A percentile compares a stretch with the other conserved stretches of the same genome.
These are phyloP conservation scores for Oryzias curvinotus DNA, from an alignment of 2,113 vertebrate species.

Conservation along the genomic window DNA sequence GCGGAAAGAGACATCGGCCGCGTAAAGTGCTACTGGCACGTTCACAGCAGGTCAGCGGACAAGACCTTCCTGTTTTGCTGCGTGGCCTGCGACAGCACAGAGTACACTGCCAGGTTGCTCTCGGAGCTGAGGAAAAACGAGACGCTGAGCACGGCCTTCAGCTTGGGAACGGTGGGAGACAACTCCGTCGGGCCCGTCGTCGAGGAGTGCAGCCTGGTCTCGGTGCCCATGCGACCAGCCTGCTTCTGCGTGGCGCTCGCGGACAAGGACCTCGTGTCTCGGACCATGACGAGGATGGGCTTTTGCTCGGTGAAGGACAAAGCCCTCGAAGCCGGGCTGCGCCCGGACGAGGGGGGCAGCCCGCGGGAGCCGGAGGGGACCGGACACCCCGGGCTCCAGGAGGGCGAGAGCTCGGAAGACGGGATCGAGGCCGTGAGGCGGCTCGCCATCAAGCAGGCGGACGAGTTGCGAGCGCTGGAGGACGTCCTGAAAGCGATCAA, in stretches of 20 bases:
- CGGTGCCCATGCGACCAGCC: slow-evolving; percentile 12
- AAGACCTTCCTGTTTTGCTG: slow-evolving; percentile 24
- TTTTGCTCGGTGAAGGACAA: not conserved
- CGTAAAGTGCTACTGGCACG: slow-evolving; percentile 25
- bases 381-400: not conserved
- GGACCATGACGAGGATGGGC: not conserved
- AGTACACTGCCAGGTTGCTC: not conserved
- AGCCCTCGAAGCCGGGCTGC: not conserved
- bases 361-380: not conserved
- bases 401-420: not conserved
- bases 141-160: not conserved
- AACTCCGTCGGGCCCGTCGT: not conserved
- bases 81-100: not conserved
- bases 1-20: not conserved
- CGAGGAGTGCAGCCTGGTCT: not conserved
- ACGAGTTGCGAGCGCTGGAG: not conserved
- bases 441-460: not conserved
- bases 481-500: not conserved
- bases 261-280: not conserved
- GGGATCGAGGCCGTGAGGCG: not conserved
- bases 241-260: not conserved
- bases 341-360: too few species aligned
- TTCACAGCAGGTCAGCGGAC: not conserved
- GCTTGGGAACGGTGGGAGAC: slow-evolving; percentile 13
- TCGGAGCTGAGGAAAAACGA: too few species aligned